Base-by-base conservation (phyloP, 1,140 invertebrate genomes). In the Proctacanthus coquilletti region DNA sequence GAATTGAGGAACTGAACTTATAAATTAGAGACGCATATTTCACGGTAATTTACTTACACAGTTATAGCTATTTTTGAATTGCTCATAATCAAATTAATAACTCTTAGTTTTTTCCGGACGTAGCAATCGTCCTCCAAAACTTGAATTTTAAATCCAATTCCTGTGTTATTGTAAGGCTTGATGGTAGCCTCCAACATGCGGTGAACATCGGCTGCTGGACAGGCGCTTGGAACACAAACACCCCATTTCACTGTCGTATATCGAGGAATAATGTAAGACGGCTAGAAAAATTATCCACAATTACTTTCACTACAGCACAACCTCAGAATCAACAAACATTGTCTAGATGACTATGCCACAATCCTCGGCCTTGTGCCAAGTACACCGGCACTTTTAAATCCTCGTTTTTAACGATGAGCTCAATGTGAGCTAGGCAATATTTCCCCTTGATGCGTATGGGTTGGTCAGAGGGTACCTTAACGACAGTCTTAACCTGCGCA, bases 191-290 rank as follows among this genome's bases (percentile, higher is more conserved):
- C 63, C 30, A 78, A 45, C 9, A 73, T 60, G 35, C 57, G 53
- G 42, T 70, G 62, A 1, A 74, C 71, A 42, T 77, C 71, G 13
- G 65, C 46, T 3, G 69, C 61, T 3, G 63, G 62, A 50, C 77
- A 80, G 2, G 66, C 62, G 9, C 70, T 61, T 1, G 77, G 77
- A 25, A 79, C 55, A 44, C 77, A 80, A 5, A 77, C 46, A 6
- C 71, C 77, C 75, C 75, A 78, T 42, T 74, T 75, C 27, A 74
- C 52, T 31, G 74, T 71, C 6, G 72, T 73, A 51, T 76, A 77
- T 48, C 68, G 69, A 38, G 76, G 75, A 51, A 75, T 62, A 54
- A 77, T 75, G 60, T 80, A 74, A 53, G 70, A 70, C 44, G 74
- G 69, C 75, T 78, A 53, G 29, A 38, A 45, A 39, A 36, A 10